phyloP scores from a whole-genome alignment of 2,797 vertebrate genomes.

The Lophius americanus region DNA sequence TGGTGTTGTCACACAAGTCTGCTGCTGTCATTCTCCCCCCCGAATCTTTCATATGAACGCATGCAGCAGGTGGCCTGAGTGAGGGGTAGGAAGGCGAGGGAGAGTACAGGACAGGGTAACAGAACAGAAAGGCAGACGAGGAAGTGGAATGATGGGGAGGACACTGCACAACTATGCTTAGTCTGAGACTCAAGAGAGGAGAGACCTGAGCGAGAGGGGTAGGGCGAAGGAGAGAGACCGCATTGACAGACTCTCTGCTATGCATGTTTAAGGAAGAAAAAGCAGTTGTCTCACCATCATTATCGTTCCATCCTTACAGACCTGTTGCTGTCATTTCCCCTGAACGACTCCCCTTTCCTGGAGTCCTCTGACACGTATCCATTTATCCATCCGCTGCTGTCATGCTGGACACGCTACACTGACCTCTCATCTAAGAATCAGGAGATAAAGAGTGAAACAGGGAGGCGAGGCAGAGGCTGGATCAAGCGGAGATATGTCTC shows the following conservation, averaged over 20 bases:
- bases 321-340: conserved; percentile 78
- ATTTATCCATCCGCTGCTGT: conserved; percentile 53
- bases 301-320: conserved; percentile 71
- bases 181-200: conserved; percentile 45
- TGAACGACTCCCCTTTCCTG: conserved; percentile 53
- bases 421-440: conserved; percentile 41
- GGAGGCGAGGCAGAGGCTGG: conserved; percentile 33
- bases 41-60: conserved; percentile 48
- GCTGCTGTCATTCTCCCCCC: conserved; percentile 33
- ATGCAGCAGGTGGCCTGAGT: conserved; percentile 75
- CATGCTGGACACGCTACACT: conserved; percentile 47
- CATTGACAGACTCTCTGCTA: conserved; percentile 57
- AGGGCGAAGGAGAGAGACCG: conserved; percentile 55
- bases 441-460: conserved; percentile 29
- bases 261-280: conserved; percentile 39
- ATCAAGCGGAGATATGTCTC: conserved; percentile 55
- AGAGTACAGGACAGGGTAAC: conserved; percentile 31
- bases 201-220: conserved; percentile 46
- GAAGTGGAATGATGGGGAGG: conserved; percentile 58
- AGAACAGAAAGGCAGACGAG: conserved; percentile 47
- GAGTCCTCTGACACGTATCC: conserved; percentile 43
- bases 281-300: conserved; percentile 75
- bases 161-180: conserved; percentile 65
- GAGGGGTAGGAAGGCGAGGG: conserved; percentile 29
- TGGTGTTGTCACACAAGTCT: conserved; percentile 48